Evolutionary conservation across 1,140 invertebrate species (phyloP).

Genomic region (Drepana arcuata): DNA sequence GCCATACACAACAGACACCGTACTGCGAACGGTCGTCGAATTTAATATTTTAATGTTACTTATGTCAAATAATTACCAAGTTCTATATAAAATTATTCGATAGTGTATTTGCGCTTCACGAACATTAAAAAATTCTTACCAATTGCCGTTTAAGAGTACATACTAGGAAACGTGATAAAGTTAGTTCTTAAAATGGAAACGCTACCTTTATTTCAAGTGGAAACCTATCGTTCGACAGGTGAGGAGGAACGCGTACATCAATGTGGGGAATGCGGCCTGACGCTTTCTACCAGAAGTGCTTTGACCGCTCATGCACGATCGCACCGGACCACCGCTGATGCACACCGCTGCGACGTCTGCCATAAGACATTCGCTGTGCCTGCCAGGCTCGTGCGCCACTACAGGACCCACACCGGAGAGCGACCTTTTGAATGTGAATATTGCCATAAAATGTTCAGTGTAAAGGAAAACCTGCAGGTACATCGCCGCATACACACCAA

Average conservation of each 20-base stretch:
- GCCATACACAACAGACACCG: constrained; percentile 46
- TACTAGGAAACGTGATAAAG: too few species aligned
- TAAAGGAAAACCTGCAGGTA: constrained; percentile 93
- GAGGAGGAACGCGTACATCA: constrained; percentile 52
- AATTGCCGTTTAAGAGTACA: too few species aligned
- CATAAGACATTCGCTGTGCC: constrained; percentile 93
- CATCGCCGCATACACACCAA: constrained; percentile 94
- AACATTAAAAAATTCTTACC: too few species aligned
- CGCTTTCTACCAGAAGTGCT: constrained; percentile 74
- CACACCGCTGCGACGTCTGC: constrained; percentile 92
- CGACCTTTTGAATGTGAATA: constrained; percentile 92
- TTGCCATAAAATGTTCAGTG: constrained; percentile 92
- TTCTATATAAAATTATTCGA: constrained; percentile 4
- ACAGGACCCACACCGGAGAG: constrained; percentile 91
- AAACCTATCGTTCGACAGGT: constrained; percentile 37
- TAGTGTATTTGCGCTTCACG: too few species aligned
- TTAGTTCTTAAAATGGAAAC: constrained; percentile 9
- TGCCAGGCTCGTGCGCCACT: constrained; percentile 91
- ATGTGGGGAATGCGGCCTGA: constrained; percentile 74
- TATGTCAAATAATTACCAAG: constrained; percentile 12
- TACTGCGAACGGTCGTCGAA: constrained; percentile 43
- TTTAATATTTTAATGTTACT: too few species aligned
- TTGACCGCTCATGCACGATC: constrained; percentile 75
- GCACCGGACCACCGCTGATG: constrained; percentile 74
- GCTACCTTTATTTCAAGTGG: constrained; percentile 18